These are phyloP conservation scores for Myotis vivesi DNA, from an alignment of 2,797 vertebrate species.

Conservation along the genomic window DNA sequence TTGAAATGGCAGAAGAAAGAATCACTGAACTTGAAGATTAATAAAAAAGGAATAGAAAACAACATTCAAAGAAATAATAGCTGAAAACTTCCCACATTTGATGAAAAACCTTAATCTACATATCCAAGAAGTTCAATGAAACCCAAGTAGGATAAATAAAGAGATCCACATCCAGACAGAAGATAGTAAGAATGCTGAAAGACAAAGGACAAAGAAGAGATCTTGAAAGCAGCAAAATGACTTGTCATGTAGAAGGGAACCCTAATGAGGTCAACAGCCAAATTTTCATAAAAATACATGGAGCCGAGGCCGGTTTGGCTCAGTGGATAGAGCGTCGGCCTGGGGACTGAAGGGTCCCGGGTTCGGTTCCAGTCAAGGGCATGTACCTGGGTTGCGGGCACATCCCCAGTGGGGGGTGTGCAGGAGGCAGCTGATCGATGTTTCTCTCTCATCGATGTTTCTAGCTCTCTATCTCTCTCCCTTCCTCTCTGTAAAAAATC, in stretches of 20 bases:
- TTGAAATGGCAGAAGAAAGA: not conserved
- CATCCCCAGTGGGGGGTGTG: too few relatives aligned
- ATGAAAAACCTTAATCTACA: not conserved
- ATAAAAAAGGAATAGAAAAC: not conserved
- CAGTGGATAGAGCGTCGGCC: too few relatives aligned
- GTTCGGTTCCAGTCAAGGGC: too few relatives aligned
- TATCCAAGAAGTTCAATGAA: not conserved
- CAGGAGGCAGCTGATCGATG: too few relatives aligned
- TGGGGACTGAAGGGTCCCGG: too few relatives aligned
- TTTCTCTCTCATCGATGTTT: too few relatives aligned
- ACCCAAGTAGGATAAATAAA: not conserved
- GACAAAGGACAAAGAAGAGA: not conserved
- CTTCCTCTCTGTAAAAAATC: too few relatives aligned
- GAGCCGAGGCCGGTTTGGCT: too few relatives aligned
- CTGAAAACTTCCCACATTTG: not conserved
- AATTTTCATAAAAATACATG: not conserved
- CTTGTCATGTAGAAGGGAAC: not conserved
- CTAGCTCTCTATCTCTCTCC: too few relatives aligned
- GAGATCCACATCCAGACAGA: not conserved
- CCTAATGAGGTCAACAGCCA: not conserved
- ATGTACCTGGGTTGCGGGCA: too few relatives aligned
- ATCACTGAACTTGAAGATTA: not conserved
- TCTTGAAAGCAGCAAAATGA: not conserved
- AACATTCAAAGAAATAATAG: not conserved
- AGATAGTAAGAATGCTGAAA: not conserved